Base-by-base conservation (phyloP, 37 sponge, comb jelly and placozoan genomes). In the Cladorhizidae sp. region DNA sequence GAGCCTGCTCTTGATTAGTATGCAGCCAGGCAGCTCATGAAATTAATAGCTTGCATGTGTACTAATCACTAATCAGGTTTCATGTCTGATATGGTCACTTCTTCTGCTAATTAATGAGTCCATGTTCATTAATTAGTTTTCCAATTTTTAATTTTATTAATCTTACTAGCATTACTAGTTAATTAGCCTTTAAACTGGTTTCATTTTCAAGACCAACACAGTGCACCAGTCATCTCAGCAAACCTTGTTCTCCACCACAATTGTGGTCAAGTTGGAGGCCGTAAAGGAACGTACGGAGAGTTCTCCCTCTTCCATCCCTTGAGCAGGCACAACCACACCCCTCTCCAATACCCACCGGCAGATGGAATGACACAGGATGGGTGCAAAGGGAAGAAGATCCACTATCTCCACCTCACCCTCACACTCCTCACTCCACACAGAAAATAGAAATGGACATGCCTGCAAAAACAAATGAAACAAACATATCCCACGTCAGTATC, bases 371-470 rank as follows among this genome's bases (percentile, higher is more conserved):
- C 85, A 38, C 18, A 90, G 45, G 28, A 55, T 0, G 31, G 79
- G 70, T 15, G 64, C 9, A 56, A 64, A 64, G 7, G 77, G 71
- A 39, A 75, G 63, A 23, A 85, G 62, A 23, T 81, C 86, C 15
- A 85, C 62, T 11, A 85, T 85, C 72, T 85, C 86, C 1, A 92
- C 57, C 52, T 92, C 93, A 38, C 79, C 64, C 43, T 92, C 85
- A 80, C 89, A 88, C 23, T 75, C 67, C 22, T 92, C 85, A 28
- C 84, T 77, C 69, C 38, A 84, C n/a, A 92, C 76, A 0, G 74
- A 82, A 26, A 92, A 57, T 23, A 40, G 36, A 62, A 92, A 92
- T 12, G 89, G 89, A 79, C 93, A 92, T 35, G 86, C 89, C 93
- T 92, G 35, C 35, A 35, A 37, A n/a, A n/a, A n/a, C n/a, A n/a